Evolutionary conservation across 2,113 vertebrate genomes (phyloP), one percentile per base, ranked within the genome.

Genomic region (Fulmarus glacialis): DNA sequence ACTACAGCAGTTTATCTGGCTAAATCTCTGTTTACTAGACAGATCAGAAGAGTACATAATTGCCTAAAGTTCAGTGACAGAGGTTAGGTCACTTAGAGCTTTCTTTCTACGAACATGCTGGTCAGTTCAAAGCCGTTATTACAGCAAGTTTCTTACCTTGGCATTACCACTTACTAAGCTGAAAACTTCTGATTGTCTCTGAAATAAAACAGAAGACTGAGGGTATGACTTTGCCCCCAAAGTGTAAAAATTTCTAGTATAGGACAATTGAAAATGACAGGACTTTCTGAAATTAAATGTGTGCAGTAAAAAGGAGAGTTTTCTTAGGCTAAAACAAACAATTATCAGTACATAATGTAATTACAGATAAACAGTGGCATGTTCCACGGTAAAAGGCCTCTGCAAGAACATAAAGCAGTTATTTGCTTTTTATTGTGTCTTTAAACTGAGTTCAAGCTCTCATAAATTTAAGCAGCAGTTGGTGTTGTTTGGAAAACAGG

Each of bases 11-110:
- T 64, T 91, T 81, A 92, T 89, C 63, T 80, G n/a, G 6, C 30
- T 89, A 74, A 96, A 77, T 85, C 47, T 95, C 52, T 91, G 67
- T 93, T 96, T 96, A 71, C 56, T 86, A 66, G 50, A 36, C 48
- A 71, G 53, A 82, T 73, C 21, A 79, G 43, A 11, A 82, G 53
- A 82, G 81, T 75, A 91, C 52, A 70, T 85, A 91, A 91, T 95
- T 89, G 34, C 47, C 47, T 72, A 30, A 85, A 94, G 75, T 87
- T 95, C 91, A 86, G 36, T 83, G 36, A 34, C 34, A 94, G 62
- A 79, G 48, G 53, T 59, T 72, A 86, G 86, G 75, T 95, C 43
- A 77, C 42, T 52, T 22, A 52, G 48, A 53, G 36, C 14, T 89
- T 83, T 30, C n/a, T 72, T 80, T 82, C 53, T 74, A 27, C 4